These are phyloP conservation scores for Microtus richardsoni DNA, from an alignment of 2,113 vertebrate species.

Conservation along the genomic window DNA sequence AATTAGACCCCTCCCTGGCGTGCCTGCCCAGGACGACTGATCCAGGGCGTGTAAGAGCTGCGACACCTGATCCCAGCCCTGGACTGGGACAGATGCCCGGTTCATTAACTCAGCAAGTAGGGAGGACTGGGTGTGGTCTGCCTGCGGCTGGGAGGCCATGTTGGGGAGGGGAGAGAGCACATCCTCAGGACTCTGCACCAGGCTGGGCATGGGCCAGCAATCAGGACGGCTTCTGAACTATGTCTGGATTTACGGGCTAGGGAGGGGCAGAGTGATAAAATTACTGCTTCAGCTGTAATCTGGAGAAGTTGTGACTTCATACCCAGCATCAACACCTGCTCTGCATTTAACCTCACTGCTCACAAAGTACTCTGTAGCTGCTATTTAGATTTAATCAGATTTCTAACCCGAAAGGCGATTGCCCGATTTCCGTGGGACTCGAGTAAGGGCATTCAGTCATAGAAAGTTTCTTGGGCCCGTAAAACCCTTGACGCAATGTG, in stretches of 20 bases:
- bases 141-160: neutral
- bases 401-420: slow-evolving; percentile 52
- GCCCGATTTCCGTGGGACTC: slow-evolving; percentile 48
- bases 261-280: slow-evolving; percentile 27
- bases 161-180: neutral
- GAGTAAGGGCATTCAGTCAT: neutral
- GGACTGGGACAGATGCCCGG: neutral
- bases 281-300: slow-evolving; percentile 35
- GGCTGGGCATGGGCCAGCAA: neutral
- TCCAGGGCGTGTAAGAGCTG: accelerated
- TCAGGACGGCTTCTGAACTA: neutral
- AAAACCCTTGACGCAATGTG: slow-evolving; percentile 44
- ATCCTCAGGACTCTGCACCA: neutral
- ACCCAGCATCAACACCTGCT: slow-evolving; percentile 46
- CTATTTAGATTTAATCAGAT: slow-evolving; percentile 75
- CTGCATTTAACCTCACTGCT: slow-evolving; percentile 55
- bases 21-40: neutral
- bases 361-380: slow-evolving; percentile 53
- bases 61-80: neutral
- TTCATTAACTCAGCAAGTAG: neutral
- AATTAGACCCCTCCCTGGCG: neutral
- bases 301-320: slow-evolving; percentile 59
- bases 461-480: slow-evolving; percentile 53
- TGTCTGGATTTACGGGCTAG: neutral
- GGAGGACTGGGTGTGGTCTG: neutral